A percentile compares a stretch with the other conserved stretches of the same genome.
Conservation (phyloP, 2,113 vertebrate genomes). For the Strix uralensis region DNA sequence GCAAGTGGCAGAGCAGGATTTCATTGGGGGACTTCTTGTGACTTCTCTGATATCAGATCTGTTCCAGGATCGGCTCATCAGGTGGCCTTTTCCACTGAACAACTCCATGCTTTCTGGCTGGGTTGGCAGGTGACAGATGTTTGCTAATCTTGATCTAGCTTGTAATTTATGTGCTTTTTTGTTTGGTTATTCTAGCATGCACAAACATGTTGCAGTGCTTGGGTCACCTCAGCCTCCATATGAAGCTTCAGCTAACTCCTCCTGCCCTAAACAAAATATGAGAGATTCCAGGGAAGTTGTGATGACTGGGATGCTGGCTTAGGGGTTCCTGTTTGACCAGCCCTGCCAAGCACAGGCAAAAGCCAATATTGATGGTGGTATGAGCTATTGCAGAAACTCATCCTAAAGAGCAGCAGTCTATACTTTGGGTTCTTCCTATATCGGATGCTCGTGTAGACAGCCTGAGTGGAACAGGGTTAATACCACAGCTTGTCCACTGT, state of each 20-base stretch:
- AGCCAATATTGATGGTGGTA: neutral
- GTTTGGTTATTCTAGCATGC: neutral
- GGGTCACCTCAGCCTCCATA: neutral
- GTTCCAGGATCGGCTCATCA: neutral
- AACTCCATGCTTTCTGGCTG: neutral
- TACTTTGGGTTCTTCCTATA: neutral
- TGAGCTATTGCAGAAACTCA: neutral
- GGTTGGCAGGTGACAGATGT: neutral
- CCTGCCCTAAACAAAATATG: neutral
- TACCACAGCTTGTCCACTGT: neutral
- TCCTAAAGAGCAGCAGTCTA: neutral
- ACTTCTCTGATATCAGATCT: neutral
- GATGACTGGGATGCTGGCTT: neutral
- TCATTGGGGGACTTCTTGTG: neutral
- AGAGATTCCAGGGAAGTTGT: neutral
- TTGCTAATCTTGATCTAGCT: neutral
- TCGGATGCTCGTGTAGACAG: neutral
- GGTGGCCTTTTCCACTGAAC: neutral
- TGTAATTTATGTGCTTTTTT: neutral
- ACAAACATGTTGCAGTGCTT: neutral
- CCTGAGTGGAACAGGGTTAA: neutral
- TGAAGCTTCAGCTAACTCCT: neutral
- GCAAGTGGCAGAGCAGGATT: neutral
- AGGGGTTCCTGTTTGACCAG: neutral
- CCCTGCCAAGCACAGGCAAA: neutral